phyloP scores from a whole-genome alignment of 2,113 vertebrate genomes.

The Hippolais icterina region DNA sequence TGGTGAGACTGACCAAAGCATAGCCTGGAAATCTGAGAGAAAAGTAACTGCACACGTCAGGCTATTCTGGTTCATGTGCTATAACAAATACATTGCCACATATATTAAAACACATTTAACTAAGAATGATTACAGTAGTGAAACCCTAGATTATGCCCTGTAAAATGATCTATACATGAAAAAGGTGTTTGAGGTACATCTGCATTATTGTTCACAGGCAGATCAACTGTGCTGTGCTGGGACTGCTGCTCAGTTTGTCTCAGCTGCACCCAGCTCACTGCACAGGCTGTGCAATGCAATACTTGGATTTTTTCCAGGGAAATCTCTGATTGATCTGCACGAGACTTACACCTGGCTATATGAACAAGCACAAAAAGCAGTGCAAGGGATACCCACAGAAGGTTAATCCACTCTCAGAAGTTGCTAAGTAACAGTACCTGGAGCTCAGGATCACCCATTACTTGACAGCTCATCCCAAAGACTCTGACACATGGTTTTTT shows the following conservation, averaged over 20 bases:
- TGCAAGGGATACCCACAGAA: background rate
- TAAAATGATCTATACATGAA: background rate
- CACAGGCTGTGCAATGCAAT: background rate
- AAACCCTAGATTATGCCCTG: background rate
- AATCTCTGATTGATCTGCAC: background rate
- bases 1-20: background rate
- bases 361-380: background rate
- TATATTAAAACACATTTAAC: background rate
- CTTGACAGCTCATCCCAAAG: conserved; percentile 3
- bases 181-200: background rate
- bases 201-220: background rate
- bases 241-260: background rate
- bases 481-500: background rate
- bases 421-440: conserved; percentile 48
- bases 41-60: background rate
- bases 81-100: background rate
- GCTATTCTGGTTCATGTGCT: background rate
- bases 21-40: background rate
- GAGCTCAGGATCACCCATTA: conserved; percentile 27
- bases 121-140: background rate
- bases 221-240: background rate
- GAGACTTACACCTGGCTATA: background rate
- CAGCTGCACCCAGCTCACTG: background rate
- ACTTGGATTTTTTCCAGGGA: background rate
- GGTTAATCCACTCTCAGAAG: conserved; percentile 45